These are phyloP conservation scores for Plebejus argus DNA, from an alignment of 2,888 invertebrate species.

Conservation along the genomic window DNA sequence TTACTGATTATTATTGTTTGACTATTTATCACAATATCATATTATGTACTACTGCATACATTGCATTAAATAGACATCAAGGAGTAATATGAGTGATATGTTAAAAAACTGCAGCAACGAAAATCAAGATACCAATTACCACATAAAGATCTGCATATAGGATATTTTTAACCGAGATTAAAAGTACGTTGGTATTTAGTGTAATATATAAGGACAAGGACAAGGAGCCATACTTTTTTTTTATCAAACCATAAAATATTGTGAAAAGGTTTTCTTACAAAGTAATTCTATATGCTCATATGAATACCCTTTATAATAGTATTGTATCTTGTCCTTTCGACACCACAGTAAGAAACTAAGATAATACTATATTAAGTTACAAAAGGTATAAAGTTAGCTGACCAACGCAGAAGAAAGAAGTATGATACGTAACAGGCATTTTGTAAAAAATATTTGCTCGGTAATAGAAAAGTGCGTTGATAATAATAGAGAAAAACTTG, in stretches of 20 bases:
- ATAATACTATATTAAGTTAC: neutral
- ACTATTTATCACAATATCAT: constrained; percentile 4
- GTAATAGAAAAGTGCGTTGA: no score
- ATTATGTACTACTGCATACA: neutral
- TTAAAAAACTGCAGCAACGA: constrained; percentile 6
- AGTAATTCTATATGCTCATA: no score
- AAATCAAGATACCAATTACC: neutral
- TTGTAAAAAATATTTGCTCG: neutral
- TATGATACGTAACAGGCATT: neutral
- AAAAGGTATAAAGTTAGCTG: neutral
- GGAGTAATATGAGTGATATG: constrained; percentile 12
- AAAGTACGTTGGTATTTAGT: no score
- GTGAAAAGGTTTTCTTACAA: no score
- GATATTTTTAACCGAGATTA: no score
- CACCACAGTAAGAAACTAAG: neutral
- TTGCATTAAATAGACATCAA: constrained; percentile 10
- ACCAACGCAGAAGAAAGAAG: neutral
- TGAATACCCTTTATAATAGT: neutral
- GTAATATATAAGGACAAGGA: no score
- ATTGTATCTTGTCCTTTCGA: neutral
- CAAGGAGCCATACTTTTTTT: no score
- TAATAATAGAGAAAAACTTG: no score
- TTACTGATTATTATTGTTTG: constrained; percentile 11
- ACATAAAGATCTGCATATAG: neutral
- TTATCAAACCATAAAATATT: no score